phyloP scores from a whole-genome alignment of 2,797 vertebrate species.

The Carduelis carduelis region DNA sequence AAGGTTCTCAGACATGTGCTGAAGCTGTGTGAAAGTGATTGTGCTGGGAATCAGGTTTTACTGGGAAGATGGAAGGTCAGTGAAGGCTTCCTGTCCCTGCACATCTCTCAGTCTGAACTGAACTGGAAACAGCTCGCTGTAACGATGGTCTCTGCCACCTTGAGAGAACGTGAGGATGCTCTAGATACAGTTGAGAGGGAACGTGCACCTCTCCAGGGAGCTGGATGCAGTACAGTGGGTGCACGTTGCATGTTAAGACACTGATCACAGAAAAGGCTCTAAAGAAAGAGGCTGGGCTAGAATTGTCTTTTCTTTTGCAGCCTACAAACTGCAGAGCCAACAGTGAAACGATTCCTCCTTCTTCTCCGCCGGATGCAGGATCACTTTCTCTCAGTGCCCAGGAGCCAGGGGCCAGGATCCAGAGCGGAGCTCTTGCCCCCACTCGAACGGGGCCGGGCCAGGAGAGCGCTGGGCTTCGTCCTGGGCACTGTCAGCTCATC shows the following conservation, averaged over 20 bases:
- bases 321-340: neutral
- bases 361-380: neutral
- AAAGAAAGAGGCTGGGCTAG: neutral
- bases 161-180: neutral
- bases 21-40: neutral
- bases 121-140: neutral
- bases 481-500: neutral
- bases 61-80: neutral
- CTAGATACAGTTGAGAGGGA: neutral
- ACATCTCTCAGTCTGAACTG: neutral
- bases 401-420: neutral
- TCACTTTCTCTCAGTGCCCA: neutral
- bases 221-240: neutral
- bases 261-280: neutral
- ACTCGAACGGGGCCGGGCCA: neutral
- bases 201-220: neutral
- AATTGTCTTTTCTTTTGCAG: neutral
- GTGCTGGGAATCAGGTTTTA: neutral
- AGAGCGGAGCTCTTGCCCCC: neutral
- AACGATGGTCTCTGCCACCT: neutral
- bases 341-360: neutral
- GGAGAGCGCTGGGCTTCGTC: neutral
- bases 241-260: fast-evolving
- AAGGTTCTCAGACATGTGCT: neutral
- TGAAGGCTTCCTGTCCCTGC: too few relatives aligned